Evolutionary conservation across 2,888 invertebrate genomes (phyloP).

Genomic region (Nephrotoma guestfalica): DNA sequence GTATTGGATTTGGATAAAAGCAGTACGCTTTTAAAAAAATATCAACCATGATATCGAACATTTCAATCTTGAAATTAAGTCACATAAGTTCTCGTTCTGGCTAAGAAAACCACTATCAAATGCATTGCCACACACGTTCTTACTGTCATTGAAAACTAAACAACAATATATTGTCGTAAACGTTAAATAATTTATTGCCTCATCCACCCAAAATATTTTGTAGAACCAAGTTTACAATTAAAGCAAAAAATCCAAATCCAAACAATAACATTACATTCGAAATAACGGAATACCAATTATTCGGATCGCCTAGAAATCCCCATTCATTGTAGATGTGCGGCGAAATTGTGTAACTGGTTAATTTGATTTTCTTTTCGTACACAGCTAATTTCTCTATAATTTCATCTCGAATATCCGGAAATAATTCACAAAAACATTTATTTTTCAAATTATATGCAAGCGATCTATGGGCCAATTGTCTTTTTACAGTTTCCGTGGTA

Average conservation of each 20-base stretch:
- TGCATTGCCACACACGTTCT: no score
- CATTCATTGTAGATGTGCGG: constrained; percentile 23
- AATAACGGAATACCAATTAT: constrained; percentile 61
- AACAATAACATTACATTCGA: constrained; percentile 78
- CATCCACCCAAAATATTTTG: constrained; percentile 47
- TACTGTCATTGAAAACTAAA: neutral
- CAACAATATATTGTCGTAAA: constrained; percentile 15
- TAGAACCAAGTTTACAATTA: constrained; percentile 84
- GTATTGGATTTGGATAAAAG: no score
- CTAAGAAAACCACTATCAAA: no score
- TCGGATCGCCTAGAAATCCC: constrained; percentile 33
- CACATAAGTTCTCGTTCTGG: no score
- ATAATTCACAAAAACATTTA: constrained; percentile 83
- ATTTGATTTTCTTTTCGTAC: constrained; percentile 20
- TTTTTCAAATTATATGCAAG: constrained; percentile 84
- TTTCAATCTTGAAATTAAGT: no score
- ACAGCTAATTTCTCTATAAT: constrained; percentile 35
- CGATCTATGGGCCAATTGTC: constrained; percentile 67
- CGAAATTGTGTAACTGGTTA: constrained; percentile 13
- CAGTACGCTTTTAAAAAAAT: no score
- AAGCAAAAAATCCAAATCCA: constrained; percentile 84
- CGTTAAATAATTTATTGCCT: constrained; percentile 23
- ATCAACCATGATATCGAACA: no score
- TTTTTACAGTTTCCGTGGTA: constrained; percentile 75
- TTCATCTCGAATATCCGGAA: constrained; percentile 81